A percentile compares a stretch with the other conserved stretches of the same genome.
These are phyloP conservation scores for Drosophila ananassae DNA, from an alignment of 1,140 invertebrate species.

Conservation along the genomic window DNA sequence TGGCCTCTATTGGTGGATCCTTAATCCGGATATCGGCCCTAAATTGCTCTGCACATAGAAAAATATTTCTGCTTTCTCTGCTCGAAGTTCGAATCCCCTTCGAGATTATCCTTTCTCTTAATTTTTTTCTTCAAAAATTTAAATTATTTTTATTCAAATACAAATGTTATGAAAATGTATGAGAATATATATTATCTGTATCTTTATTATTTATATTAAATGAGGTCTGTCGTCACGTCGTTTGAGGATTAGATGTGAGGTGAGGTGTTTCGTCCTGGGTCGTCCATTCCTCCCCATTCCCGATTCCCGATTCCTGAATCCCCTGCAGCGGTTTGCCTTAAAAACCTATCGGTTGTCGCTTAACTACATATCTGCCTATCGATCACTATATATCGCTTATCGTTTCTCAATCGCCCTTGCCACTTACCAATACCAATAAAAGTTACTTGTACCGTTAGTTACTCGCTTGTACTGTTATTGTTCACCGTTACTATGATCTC, in stretches of 20 bases:
- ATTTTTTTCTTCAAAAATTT: not conserved
- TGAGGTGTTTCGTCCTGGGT: slow-evolving; percentile 19
- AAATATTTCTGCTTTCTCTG: slow-evolving; percentile 40
- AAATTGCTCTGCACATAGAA: slow-evolving; percentile 43
- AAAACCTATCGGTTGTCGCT: slow-evolving; percentile 23
- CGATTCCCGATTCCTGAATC: slow-evolving; percentile 9
- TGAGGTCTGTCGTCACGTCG: slow-evolving; percentile 36
- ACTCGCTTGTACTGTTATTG: slow-evolving; percentile 41
- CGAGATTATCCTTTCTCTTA: not conserved
- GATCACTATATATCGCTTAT: slow-evolving; percentile 39
- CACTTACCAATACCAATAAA: slow-evolving; percentile 29
- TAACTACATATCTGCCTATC: slow-evolving; percentile 36
- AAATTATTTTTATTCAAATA: slow-evolving; percentile 9
- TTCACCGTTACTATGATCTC: slow-evolving; percentile 31
- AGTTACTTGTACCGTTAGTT: slow-evolving; percentile 52
- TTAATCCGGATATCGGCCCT: slow-evolving; percentile 1
- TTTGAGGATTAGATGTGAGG: slow-evolving; percentile 41
- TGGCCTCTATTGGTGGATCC: not conserved
- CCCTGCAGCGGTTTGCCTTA: slow-evolving; percentile 40
- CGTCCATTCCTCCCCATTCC: slow-evolving; percentile 7
- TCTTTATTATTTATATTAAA: slow-evolving; percentile 18
- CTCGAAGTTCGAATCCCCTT: not conserved
- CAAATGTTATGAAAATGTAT: slow-evolving; percentile 38
- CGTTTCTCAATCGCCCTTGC: slow-evolving; percentile 7
- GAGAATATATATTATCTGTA: slow-evolving; percentile 47